Base-by-base conservation (phyloP, 2,797 vertebrate genomes). In the Heterohyrax brucei region DNA sequence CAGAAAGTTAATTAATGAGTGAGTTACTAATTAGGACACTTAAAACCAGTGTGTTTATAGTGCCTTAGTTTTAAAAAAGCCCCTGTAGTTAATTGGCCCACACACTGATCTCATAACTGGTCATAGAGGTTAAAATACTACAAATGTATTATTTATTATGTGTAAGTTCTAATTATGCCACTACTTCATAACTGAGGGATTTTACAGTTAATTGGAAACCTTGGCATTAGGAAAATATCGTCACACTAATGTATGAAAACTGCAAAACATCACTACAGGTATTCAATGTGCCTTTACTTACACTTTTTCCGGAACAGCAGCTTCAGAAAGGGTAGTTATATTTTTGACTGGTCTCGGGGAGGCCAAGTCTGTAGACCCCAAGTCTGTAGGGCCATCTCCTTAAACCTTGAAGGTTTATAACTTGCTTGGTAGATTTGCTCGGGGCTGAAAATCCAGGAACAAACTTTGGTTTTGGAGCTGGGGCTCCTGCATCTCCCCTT, bases 1-100 rank as follows among this genome's bases (percentile, higher is more conserved):
- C 98, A 98, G 98, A 98, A 99, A 98, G 98, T 98, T 98, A 99
- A 99, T 99, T 99, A 99, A 99, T 98, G 98, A 98, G 97, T 98
- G 98, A 98, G 98, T 98, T 98, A 98, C 98, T 99, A 98, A 98
- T 99, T 98, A 98, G 98, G 97, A 98, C 98, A 98, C 98, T 98
- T 98, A 98, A 98, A 98, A 98, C 96, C 98, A 98, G 97, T 98
- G 98, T 98, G 98, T 98, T 98, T 99, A 98, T 98, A 98, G 97
- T 97, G 98, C 96, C 98, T 98, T 98, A 93, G 95, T 97, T 98
- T 39, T 84, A 97, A 98, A 97, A 97, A 95, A 92, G 62, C 59
- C 85, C 91, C 96, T 97, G 95, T 97, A 97, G 97, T 98, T 98
- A 98, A 98, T 98, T 98, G 98, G 98, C 97, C 98, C 97, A 97